Conservation (phyloP, 37 sponge, comb jelly and placozoan genomes). For the Chondrilla cf. caribensis region DNA sequence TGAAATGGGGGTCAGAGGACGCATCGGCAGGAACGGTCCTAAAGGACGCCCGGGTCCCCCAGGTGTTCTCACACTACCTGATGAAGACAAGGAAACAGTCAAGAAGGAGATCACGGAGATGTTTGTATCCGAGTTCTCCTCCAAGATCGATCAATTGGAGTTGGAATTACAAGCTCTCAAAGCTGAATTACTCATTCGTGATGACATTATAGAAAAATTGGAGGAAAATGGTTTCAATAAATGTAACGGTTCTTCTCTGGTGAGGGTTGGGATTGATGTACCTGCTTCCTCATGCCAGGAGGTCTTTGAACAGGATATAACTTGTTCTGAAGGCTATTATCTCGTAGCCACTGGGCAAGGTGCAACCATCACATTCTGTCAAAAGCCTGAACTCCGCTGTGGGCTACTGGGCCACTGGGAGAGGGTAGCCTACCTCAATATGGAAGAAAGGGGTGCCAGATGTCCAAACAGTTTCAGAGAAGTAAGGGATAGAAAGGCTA, state of each 20-base stretch:
- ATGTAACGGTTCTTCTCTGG: not conserved
- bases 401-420: not conserved
- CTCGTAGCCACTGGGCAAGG: not conserved
- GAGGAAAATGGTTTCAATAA: not conserved
- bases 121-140: not conserved
- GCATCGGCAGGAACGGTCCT: not conserved
- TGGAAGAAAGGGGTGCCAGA: not conserved
- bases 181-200: not conserved
- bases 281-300: not conserved
- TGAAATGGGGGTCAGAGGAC: no score
- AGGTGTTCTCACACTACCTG: not conserved
- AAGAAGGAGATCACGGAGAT: not conserved
- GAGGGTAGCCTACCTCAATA: conserved; percentile 1
- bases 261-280: not conserved
- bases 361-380: not conserved
- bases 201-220: not conserved
- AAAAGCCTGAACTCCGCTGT: not conserved
- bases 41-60: not conserved
- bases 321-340: conserved; percentile 6
- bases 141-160: not conserved
- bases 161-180: not conserved
- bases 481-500: not conserved
- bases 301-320: not conserved
- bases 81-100: not conserved
- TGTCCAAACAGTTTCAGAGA: not conserved